A percentile compares a stretch with the other conserved stretches of the same genome.
These are phyloP conservation scores for Herminia tarsipennalis DNA, from an alignment of 2,888 invertebrate species.

Conservation along the genomic window DNA sequence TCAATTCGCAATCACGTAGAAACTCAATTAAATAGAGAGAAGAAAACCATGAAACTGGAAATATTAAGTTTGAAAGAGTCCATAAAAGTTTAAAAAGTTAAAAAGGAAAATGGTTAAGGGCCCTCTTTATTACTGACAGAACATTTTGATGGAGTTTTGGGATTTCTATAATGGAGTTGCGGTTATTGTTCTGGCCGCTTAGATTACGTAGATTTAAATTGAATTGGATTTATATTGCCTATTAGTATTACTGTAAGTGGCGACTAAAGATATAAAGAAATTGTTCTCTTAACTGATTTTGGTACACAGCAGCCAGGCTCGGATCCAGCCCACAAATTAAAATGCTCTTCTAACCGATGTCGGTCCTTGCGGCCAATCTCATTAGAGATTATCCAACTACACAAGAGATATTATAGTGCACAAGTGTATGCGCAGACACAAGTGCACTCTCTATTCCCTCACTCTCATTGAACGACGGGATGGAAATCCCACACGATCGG, in stretches of 20 bases:
- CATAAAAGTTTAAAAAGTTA: conserved; percentile 8
- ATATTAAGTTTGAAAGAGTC: background rate
- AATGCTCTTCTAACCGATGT: no score
- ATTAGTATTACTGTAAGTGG: background rate
- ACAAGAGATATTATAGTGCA: no score
- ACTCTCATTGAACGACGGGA: no score
- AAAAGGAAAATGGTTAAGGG: background rate
- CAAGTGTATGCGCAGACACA: no score
- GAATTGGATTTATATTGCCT: background rate
- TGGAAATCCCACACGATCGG: no score
- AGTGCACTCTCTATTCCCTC: no score
- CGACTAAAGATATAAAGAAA: no score
- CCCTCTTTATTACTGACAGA: conserved; percentile 3
- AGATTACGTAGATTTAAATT: background rate
- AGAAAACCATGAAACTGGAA: background rate
- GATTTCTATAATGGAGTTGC: background rate
- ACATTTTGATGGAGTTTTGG: background rate
- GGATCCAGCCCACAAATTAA: no score
- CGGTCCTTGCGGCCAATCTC: no score
- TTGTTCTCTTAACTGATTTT: no score
- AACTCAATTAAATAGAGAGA: background rate
- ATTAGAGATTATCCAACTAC: no score
- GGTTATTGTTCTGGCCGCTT: background rate
- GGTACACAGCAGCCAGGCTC: no score
- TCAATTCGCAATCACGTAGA: background rate